Base-by-base conservation (phyloP, 2,888 invertebrate genomes). In the Chydorus sphaericus region DNA sequence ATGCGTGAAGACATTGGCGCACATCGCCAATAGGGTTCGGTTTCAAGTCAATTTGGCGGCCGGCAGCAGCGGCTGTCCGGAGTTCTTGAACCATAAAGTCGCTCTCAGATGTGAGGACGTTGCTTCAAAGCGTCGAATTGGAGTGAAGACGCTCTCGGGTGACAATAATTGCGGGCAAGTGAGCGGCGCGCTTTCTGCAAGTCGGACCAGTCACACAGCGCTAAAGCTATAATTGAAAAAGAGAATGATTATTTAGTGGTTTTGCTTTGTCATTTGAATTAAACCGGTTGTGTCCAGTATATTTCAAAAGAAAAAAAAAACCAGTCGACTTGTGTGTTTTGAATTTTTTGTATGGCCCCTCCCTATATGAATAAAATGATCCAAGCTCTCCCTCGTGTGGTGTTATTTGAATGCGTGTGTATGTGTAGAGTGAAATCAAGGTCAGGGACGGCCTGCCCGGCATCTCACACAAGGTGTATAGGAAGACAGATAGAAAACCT, bases 161-260 rank as follows among this genome's bases (percentile, higher is more conserved):
- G 85, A 2, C 87, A 88, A 65, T 86, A 86, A 20, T 79, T 78
- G 3, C 87, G 75, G 0, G 88, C 86, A 14, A 89, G 72, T 66
- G 84, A 83, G 29, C 89, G 75, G 4, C 89, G 75, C 1, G 81
- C 80, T 56, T 83, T 81, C 67, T 90, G 90, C 1, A 89, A 75
- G 59, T 79, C 79, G 0, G 88, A 88, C 88, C 88, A 89, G 67
- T 89, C 87, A 69, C 89, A 89, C 23, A 90, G 76, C 0, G 89
- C 89, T 62, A 89, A 71, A 58, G 89, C 89, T 89, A 75, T 75
- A 69, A 66, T 66, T 66, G 61, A 60, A 48, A 3, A 29, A 20
- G 18, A 36, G 28, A 29, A 48, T n/a, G 57, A 50, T 29, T 14
- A 37, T 10, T 16, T 1, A 1, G 0, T 16, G 3, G 36, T 6